Evolutionary conservation across 2,888 invertebrate species (phyloP).

Genomic region (Sphinx pinastri): DNA sequence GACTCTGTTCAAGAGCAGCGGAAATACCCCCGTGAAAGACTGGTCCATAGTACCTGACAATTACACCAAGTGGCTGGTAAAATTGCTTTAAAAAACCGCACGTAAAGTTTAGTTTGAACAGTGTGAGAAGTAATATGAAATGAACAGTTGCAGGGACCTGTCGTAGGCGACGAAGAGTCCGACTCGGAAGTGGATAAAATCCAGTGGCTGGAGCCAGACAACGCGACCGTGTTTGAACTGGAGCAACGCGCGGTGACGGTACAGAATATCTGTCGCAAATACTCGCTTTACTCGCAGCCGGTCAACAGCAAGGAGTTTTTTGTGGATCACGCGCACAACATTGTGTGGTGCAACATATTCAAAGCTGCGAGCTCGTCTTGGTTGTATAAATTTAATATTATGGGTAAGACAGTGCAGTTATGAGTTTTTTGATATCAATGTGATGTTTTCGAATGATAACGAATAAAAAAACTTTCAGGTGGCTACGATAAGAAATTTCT

Average conservation of each 20-base stretch:
- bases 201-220: conserved; percentile 70
- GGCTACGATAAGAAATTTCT: conserved; percentile 85
- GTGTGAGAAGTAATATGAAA: background rate
- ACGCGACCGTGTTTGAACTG: conserved; percentile 74
- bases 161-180: conserved; percentile 63
- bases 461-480: conserved; percentile 64
- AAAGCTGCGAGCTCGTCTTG: conserved; percentile 92
- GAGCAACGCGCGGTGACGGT: conserved; percentile 73
- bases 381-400: conserved; percentile 90
- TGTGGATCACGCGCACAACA: conserved; percentile 86
- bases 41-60: conserved; percentile 75
- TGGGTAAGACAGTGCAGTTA: conserved; percentile 72
- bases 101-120: conserved; percentile 18
- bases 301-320: conserved; percentile 90
- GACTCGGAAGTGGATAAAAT: conserved; percentile 46
- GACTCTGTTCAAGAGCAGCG: conserved; percentile 76
- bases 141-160: conserved; percentile 69
- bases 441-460: background rate
- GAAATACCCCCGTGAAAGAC: conserved; percentile 61
- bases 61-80: conserved; percentile 79
- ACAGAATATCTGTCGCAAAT: conserved; percentile 75
- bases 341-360: conserved; percentile 90
- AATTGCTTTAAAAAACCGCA: conserved; percentile 28
- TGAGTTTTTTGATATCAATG: background rate
- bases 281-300: conserved; percentile 58